Percentiles rank a stretch among this genome's conserved stretches.
Evolutionary conservation across 1,140 invertebrate species (phyloP).

Genomic region (Teleogryllus occipitalis): DNA sequence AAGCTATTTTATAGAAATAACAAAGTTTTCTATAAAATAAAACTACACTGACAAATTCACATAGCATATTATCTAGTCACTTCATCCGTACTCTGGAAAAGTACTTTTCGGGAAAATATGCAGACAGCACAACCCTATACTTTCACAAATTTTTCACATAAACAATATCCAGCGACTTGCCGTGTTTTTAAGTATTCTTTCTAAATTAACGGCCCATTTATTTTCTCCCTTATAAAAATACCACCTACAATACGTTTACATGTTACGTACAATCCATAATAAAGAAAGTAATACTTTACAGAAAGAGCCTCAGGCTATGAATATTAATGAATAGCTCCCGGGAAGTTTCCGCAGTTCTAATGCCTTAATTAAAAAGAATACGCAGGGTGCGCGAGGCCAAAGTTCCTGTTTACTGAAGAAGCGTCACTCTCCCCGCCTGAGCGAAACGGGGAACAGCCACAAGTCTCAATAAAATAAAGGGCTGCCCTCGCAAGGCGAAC

Average conservation of each 20-base stretch:
- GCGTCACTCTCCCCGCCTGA: neutral
- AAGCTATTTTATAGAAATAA: too few species aligned
- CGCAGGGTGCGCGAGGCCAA: neutral
- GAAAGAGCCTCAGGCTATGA: neutral
- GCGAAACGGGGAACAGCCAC: neutral
- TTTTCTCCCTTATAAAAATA: neutral
- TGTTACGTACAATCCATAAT: neutral
- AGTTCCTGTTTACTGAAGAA: neutral
- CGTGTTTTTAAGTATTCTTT: too few species aligned
- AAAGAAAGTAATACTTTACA: neutral
- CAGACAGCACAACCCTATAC: too few species aligned
- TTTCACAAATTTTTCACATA: too few species aligned
- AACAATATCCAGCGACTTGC: too few species aligned
- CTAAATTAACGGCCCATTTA: too few species aligned
- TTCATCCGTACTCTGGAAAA: too few species aligned
- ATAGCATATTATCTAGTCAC: too few species aligned
- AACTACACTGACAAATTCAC: too few species aligned
- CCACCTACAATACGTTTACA: neutral
- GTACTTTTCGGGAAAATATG: too few species aligned
- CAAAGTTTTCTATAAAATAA: too few species aligned
- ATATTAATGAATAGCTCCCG: neutral
- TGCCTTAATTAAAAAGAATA: slow-evolving; percentile 6
- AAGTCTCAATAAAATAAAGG: neutral
- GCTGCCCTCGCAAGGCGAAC: neutral
- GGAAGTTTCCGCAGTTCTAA: neutral